phyloP scores from a whole-genome alignment of 2,797 vertebrate genomes.

The Salmo trutta region DNA sequence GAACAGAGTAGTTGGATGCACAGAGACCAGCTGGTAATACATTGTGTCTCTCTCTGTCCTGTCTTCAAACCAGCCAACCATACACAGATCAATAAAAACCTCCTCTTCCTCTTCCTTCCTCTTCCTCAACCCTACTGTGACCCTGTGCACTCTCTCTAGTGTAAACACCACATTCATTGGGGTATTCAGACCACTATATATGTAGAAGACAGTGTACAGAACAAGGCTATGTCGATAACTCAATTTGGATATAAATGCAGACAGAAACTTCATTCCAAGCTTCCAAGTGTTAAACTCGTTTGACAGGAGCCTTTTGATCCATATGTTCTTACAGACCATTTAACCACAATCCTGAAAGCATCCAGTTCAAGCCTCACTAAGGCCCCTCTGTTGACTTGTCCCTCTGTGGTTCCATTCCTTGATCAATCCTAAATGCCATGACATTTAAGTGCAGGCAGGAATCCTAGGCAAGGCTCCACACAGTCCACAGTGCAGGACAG shows the following conservation, averaged over 20 bases:
- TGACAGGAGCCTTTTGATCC: not conserved
- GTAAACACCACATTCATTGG: not conserved
- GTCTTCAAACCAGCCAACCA: not conserved
- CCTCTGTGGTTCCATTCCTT: constrained; percentile 11
- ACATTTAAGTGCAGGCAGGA: constrained; percentile 12
- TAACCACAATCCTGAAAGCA: not conserved
- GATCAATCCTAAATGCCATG: constrained; percentile 27
- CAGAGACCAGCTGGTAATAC: not conserved
- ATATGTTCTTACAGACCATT: not conserved
- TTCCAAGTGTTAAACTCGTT: no score
- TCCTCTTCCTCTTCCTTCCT: not conserved
- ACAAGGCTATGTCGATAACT: no score
- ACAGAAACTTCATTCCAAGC: no score
- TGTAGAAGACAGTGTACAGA: no score
- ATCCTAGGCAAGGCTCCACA: not conserved
- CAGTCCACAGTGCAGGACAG: not conserved
- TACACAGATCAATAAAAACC: not conserved
- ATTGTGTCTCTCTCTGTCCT: not conserved
- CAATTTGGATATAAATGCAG: no score
- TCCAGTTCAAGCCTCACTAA: not conserved
- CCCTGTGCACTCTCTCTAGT: not conserved
- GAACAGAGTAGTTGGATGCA: no score
- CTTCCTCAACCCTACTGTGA: not conserved
- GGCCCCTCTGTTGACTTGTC: not conserved
- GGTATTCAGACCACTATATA: not conserved